Percentiles rank a stretch among this genome's conserved stretches.
These are phyloP conservation scores for Helicoverpa assulta DNA, from an alignment of 2,888 invertebrate genomes.

Conservation along the genomic window DNA sequence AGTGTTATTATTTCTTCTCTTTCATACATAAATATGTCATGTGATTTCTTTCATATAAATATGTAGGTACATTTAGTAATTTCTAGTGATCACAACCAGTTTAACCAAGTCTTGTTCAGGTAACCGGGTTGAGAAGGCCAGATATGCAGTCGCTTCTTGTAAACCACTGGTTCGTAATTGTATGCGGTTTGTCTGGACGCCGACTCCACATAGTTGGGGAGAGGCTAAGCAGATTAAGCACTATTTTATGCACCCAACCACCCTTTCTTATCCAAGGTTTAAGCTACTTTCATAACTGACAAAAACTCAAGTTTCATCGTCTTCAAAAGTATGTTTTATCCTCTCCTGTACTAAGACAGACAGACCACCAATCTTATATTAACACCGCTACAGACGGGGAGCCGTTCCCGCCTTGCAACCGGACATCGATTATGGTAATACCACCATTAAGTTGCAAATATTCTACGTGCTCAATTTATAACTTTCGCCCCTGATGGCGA, in stretches of 20 bases:
- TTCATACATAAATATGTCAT: no score
- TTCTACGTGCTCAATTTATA: constrained; percentile 71
- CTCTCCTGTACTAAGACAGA: no score
- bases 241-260: no score
- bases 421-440: constrained; percentile 84
- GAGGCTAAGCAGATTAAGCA: no score
- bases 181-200: not conserved
- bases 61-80: not conserved
- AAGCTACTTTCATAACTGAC: no score
- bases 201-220: not conserved
- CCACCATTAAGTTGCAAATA: constrained; percentile 85
- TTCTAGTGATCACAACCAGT: not conserved
- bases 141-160: not conserved
- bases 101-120: constrained; percentile 53
- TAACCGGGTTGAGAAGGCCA: not conserved
- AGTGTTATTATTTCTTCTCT: no score
- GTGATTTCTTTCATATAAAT: no score
- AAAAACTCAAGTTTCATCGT: no score
- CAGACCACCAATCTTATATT: not conserved
- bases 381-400: constrained; percentile 31
- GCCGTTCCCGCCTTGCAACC: constrained; percentile 50
- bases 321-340: no score
- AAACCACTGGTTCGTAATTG: not conserved
- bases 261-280: no score
- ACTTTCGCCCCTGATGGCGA: constrained; percentile 55